These are phyloP conservation scores for Pomatorhinus ruficollis DNA, from an alignment of 2,113 vertebrate genomes.

Conservation along the genomic window DNA sequence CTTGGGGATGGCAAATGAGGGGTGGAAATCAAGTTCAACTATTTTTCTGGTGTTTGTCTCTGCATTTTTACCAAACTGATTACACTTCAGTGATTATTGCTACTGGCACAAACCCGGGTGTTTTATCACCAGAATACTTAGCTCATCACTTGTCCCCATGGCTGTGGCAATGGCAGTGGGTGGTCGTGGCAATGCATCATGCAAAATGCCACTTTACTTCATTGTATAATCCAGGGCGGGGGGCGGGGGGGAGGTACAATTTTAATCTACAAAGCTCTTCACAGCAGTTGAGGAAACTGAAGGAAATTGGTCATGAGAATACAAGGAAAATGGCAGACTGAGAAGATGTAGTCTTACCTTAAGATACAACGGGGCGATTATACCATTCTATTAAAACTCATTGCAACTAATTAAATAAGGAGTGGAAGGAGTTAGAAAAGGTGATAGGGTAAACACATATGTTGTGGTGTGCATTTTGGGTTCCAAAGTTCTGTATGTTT, in stretches of 20 bases:
- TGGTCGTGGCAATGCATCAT: background rate
- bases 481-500: no score
- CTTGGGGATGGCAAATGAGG: background rate
- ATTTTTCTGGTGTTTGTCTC: background rate
- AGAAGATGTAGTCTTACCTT: background rate
- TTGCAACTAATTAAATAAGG: background rate
- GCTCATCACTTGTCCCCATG: background rate
- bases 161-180: background rate
- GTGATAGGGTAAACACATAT: background rate
- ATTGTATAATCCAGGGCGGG: background rate
- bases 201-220: background rate
- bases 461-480: no score
- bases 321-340: background rate
- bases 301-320: background rate
- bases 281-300: background rate
- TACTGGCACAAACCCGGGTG: background rate
- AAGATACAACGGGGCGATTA: background rate
- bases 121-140: background rate
- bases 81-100: background rate
- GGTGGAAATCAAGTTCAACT: background rate
- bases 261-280: background rate
- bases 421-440: background rate
- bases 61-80: background rate
- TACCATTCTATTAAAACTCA: background rate
- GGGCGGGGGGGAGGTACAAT: background rate